Base-by-base conservation (phyloP, 2,888 invertebrate genomes). In the Gasteruption jaculator region DNA sequence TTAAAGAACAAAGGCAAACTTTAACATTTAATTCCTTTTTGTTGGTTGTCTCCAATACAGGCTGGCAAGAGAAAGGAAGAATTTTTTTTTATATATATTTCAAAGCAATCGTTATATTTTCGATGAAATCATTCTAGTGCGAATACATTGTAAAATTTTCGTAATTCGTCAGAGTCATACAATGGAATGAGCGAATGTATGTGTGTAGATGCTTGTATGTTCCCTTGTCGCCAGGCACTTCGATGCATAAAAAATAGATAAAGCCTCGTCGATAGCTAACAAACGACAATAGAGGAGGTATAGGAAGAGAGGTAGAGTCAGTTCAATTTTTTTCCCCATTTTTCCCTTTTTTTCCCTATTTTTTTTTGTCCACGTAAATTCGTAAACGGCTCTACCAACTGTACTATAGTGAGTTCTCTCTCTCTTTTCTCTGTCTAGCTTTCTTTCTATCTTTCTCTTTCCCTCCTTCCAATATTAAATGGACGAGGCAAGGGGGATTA, bases 211-310 rank as follows among this genome's bases (percentile, higher is more conserved):
- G n/a, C n/a, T n/a, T n/a, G n/a, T n/a, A n/a, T n/a, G n/a, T n/a
- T n/a, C 45, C 41, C 50, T 50, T 50, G 50, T 43, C 50, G 53
- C n/a, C n/a, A 49, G 52, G 58, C 57, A 53, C 56, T 60, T 55
- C 58, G 58, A 54, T 58, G 61, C 54, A 60, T 60, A 61, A 60
- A 61, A 61, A 59, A 60, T 55, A 52, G 56, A 60, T 62, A 61
- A 65, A 59, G 57, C 57, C 57, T 57, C 59, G 57, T 62, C 62
- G 61, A 63, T 60, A 54, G 60, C 56, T 60, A 63, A 63, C 63
- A 58, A 59, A 63, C 58, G 62, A 64, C 60, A 63, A 62, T 62
- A 48, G 50, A n/a, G n/a, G n/a, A n/a, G n/a, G n/a, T 45, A 45
- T 41, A 57, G 55, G 52, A 52, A 52, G 50, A 27, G 38, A 27